A percentile compares a stretch with the other conserved stretches of the same genome.
phyloP scores from a whole-genome alignment of 92 coral and sea anemone genomes.

The Umimayanthus kanabou region DNA sequence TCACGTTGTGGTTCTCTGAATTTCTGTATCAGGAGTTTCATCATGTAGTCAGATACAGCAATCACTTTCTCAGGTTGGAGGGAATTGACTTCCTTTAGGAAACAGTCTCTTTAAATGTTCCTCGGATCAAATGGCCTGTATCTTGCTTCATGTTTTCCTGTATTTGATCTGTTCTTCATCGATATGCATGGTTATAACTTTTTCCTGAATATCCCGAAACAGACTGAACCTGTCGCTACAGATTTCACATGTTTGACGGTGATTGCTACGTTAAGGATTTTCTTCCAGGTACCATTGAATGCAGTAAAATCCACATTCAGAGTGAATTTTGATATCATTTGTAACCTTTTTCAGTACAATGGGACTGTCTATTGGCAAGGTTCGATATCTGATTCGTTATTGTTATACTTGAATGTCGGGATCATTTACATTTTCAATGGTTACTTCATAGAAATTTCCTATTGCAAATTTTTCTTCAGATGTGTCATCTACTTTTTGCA shows the following conservation, averaged over 20 bases:
- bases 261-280: constrained; percentile 30
- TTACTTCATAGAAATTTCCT: too few relatives aligned
- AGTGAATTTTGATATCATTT: not conserved
- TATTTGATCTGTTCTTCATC: too few relatives aligned
- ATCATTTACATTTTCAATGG: too few relatives aligned
- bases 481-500: too few relatives aligned
- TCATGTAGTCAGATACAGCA: constrained; percentile 44
- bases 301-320: constrained; percentile 48
- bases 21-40: constrained; percentile 29
- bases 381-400: too few relatives aligned
- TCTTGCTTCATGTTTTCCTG: too few relatives aligned
- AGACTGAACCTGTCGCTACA: constrained; percentile 41
- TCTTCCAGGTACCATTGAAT: constrained; percentile 49
- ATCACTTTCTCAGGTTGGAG: constrained; percentile 12
- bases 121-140: not conserved
- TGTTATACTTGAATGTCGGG: too few relatives aligned
- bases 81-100: constrained; percentile 26
- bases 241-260: constrained; percentile 25
- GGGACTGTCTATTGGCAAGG: too few relatives aligned
- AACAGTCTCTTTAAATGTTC: constrained; percentile 38
- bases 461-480: too few relatives aligned
- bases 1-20: constrained; percentile 48
- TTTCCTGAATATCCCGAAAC: constrained; percentile 39
- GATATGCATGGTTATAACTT: not conserved
- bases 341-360: too few relatives aligned